Conservation (phyloP, 1,140 invertebrate genomes). For the Sweltsa coloradensis region DNA sequence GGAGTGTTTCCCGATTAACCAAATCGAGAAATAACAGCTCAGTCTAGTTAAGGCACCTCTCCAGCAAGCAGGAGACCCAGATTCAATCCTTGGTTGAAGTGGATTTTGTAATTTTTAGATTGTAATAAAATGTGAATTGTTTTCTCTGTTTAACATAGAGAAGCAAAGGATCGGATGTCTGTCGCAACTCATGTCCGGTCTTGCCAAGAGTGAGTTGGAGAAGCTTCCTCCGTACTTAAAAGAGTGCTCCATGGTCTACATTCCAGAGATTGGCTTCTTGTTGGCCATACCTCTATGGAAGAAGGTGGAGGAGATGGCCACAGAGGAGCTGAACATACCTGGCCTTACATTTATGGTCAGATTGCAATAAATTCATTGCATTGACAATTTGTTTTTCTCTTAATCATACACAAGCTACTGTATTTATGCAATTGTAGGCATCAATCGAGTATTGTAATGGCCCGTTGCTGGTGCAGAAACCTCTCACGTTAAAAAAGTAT, state of each 20-base stretch:
- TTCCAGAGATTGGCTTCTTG: slow-evolving; percentile 71
- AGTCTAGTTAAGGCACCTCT: slow-evolving; percentile 15
- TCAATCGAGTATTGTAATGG: too few relatives aligned
- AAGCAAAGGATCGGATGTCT: slow-evolving; percentile 23
- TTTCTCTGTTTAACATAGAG: slow-evolving; percentile 9
- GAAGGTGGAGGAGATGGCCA: slow-evolving; percentile 32
- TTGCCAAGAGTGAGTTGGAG: slow-evolving; percentile 53
- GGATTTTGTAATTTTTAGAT: slow-evolving; percentile 18
- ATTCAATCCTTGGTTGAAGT: slow-evolving; percentile 22
- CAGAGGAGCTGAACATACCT: slow-evolving; percentile 39
- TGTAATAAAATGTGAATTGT: slow-evolving; percentile 6
- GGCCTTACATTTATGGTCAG: slow-evolving; percentile 55
- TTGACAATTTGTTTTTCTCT: too few relatives aligned
- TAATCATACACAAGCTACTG: too few relatives aligned
- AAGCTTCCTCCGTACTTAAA: slow-evolving; percentile 48
- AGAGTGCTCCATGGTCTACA: slow-evolving; percentile 62
- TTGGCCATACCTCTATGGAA: slow-evolving; percentile 52
- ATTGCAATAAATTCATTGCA: too few relatives aligned
- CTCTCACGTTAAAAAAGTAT: too few relatives aligned
- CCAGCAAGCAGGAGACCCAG: slow-evolving; percentile 20
- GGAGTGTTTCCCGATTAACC: not conserved
- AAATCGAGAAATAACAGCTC: slow-evolving; percentile 18
- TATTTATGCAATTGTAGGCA: too few relatives aligned
- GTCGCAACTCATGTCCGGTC: slow-evolving; percentile 44
- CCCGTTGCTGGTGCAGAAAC: too few relatives aligned